Percentiles rank a stretch among this genome's conserved stretches.
These are phyloP conservation scores for Arctopsyche grandis DNA, from an alignment of 1,140 invertebrate species.

Conservation along the genomic window DNA sequence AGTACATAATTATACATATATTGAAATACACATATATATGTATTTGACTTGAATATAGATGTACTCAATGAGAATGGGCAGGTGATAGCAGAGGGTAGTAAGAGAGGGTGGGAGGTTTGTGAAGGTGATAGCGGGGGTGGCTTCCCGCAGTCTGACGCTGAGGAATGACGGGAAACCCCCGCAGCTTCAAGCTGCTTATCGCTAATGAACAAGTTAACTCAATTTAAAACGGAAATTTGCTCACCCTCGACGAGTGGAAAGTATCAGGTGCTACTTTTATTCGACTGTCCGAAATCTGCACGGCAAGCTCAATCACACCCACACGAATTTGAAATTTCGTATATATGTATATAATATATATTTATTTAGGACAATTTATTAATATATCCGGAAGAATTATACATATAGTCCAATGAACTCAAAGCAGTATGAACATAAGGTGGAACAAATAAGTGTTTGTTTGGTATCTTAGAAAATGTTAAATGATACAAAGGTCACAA, in stretches of 20 bases:
- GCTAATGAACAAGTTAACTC: conserved; percentile 56
- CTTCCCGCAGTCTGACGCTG: neutral
- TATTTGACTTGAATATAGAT: neutral
- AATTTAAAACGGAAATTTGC: conserved; percentile 54
- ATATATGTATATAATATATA: neutral
- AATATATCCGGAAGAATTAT: too few species aligned
- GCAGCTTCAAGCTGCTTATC: conserved; percentile 52
- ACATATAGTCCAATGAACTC: too few species aligned
- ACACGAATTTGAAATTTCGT: neutral
- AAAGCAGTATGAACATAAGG: too few species aligned
- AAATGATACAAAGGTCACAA: too few species aligned
- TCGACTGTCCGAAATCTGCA: neutral
- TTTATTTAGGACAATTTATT: too few species aligned
- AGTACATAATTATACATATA: too few species aligned
- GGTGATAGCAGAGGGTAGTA: neutral
- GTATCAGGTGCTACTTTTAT: conserved; percentile 42
- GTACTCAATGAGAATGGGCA: neutral
- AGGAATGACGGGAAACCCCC: conserved; percentile 26
- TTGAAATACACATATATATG: too few species aligned
- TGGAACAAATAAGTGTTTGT: too few species aligned
- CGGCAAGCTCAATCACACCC: neutral
- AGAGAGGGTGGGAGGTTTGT: neutral
- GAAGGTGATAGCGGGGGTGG: neutral
- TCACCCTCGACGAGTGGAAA: conserved; percentile 27
- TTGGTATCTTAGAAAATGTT: too few species aligned